Conservation (phyloP, 2,797 vertebrate species). For the Sebastes glaucus region DNA sequence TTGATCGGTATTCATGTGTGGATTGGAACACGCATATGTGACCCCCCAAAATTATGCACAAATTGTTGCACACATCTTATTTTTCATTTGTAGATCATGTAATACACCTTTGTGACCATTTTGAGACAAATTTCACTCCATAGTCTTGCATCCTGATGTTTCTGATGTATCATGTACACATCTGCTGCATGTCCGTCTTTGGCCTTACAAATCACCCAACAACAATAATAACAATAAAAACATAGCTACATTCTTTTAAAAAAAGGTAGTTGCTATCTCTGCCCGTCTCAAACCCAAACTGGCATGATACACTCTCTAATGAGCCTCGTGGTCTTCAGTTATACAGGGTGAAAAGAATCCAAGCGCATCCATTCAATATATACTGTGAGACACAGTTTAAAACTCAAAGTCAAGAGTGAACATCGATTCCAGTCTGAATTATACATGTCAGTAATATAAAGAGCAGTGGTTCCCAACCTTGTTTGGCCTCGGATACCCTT, state of each 20-base stretch:
- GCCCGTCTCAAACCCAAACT: conserved; percentile 11
- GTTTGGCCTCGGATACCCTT: background rate
- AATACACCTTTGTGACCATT: too few species aligned
- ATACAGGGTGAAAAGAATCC: conserved; percentile 16
- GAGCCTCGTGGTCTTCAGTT: conserved; percentile 6
- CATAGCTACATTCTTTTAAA: background rate
- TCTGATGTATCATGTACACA: conserved; percentile 7
- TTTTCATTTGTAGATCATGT: too few species aligned
- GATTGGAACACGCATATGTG: too few species aligned
- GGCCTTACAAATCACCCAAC: background rate
- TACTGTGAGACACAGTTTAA: background rate
- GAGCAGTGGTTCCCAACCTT: background rate
- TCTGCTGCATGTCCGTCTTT: background rate
- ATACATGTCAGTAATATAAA: conserved; percentile 4
- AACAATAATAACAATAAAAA: background rate
- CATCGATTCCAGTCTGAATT: background rate
- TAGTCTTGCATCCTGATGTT: background rate
- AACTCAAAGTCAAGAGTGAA: conserved; percentile 5
- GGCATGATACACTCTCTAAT: conserved; percentile 1
- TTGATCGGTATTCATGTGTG: too few species aligned
- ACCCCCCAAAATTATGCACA: too few species aligned
- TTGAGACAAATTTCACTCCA: too few species aligned
- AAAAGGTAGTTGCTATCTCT: background rate
- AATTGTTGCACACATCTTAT: too few species aligned
- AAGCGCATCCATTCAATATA: background rate